Percentiles rank a stretch among this genome's conserved stretches.
Evolutionary conservation across 1,140 invertebrate genomes (phyloP).

Genomic region (Maconellicoccus hirsutus): DNA sequence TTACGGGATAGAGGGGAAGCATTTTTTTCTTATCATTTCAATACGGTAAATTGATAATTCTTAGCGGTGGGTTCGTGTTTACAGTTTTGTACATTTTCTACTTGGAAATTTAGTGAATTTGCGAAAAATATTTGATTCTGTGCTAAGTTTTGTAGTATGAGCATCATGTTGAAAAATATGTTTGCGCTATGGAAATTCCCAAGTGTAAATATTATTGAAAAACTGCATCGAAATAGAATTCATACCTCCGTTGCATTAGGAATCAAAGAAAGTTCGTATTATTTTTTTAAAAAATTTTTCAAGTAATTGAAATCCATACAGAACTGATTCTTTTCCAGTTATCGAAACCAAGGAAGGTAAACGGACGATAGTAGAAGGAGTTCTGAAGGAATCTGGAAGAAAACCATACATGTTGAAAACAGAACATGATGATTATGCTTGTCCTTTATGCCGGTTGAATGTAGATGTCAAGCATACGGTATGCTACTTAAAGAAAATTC

Average conservation of each 20-base stretch:
- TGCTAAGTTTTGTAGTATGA: no score
- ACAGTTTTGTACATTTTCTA: no score
- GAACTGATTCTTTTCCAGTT: slow-evolving; percentile 40
- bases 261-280: slow-evolving; percentile 12
- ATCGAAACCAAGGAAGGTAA: slow-evolving; percentile 44
- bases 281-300: background rate
- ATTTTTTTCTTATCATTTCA: no score
- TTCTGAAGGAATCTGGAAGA: slow-evolving; percentile 44
- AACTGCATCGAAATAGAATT: background rate
- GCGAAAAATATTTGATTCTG: no score
- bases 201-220: background rate
- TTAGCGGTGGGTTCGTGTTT: no score
- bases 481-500: no score
- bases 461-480: slow-evolving; percentile 68
- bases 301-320: background rate
- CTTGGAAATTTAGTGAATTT: no score
- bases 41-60: no score
- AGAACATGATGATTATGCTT: slow-evolving; percentile 36
- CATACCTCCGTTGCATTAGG: background rate
- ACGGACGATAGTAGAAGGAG: slow-evolving; percentile 48
- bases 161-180: background rate
- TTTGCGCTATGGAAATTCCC: background rate
- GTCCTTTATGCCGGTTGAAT: slow-evolving; percentile 50
- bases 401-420: slow-evolving; percentile 41
- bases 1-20: no score